A percentile compares a stretch with the other conserved stretches of the same genome.
phyloP scores from a whole-genome alignment of 2,113 vertebrate genomes.

The Pavo muticus region DNA sequence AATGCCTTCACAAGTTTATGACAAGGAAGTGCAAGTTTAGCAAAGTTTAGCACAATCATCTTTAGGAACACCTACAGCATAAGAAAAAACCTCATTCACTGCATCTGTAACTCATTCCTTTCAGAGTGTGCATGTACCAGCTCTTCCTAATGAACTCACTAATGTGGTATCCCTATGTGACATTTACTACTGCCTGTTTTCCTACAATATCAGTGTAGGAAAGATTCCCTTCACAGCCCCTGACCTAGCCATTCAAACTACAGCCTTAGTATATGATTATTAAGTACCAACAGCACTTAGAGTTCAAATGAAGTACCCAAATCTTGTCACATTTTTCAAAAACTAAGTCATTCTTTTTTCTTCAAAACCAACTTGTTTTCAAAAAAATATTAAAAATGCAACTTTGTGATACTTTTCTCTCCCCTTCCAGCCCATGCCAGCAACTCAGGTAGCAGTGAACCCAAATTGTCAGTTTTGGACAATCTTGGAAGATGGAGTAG shows the following conservation, averaged over 20 bases:
- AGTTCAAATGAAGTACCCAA: background rate
- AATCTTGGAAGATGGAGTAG: background rate
- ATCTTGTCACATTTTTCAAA: background rate
- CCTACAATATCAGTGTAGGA: background rate
- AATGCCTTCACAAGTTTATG: background rate
- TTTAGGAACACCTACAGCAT: background rate
- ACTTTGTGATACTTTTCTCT: background rate
- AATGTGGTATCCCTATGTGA: background rate
- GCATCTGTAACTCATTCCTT: background rate
- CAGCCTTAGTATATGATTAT: background rate
- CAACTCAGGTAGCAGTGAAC: constrained; percentile 2
- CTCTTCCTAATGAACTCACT: background rate
- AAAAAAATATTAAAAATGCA: constrained; percentile 27
- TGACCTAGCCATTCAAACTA: constrained; percentile 14
- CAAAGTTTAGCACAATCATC: background rate
- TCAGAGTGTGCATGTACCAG: background rate
- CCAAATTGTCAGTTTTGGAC: constrained; percentile 27
- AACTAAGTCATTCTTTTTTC: background rate
- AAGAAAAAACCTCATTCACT: background rate
- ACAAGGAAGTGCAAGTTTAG: background rate
- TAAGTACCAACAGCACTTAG: background rate
- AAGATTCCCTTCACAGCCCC: background rate
- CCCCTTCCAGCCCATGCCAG: background rate
- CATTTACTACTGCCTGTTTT: background rate
- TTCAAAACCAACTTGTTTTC: background rate